Conservation (phyloP, 2,113 vertebrate genomes). For the Scomber scombrus region DNA sequence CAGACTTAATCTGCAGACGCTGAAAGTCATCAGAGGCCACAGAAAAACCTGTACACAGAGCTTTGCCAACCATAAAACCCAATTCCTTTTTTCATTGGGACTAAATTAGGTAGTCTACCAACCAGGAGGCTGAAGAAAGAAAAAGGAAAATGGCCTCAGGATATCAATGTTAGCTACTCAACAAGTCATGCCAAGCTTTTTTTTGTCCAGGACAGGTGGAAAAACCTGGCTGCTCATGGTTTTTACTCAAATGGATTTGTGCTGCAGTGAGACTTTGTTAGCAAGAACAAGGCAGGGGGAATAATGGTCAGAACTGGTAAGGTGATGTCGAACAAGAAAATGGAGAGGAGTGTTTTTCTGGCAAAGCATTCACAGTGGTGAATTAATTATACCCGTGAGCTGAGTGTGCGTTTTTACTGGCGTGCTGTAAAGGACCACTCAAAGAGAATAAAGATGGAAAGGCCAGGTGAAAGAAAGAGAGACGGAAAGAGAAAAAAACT, state of each 20-base stretch:
- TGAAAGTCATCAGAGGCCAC: conserved; percentile 40
- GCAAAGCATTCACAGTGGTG: conserved; percentile 33
- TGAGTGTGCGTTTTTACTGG: conserved; percentile 44
- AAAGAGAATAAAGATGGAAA: conserved; percentile 12
- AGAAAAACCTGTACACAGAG: conserved; percentile 53
- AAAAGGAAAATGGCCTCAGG: conserved; percentile 48
- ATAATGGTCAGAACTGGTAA: conserved; percentile 41
- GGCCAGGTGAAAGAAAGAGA: conserved; percentile 12
- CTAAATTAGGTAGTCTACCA: conserved; percentile 63
- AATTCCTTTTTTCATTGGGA: conserved; percentile 19
- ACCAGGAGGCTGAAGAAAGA: conserved; percentile 23
- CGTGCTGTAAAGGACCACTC: conserved; percentile 28
- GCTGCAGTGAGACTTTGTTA: conserved; percentile 54
- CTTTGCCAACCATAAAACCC: conserved; percentile 33
- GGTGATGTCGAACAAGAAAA: conserved; percentile 32
- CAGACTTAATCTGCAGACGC: conserved; percentile 54
- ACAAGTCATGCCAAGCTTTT: conserved; percentile 44
- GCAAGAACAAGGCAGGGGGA: conserved; percentile 32
- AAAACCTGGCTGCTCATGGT: conserved; percentile 23
- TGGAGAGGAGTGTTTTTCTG: conserved; percentile 27
- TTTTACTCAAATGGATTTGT: conserved; percentile 45
- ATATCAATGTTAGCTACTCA: conserved; percentile 35
- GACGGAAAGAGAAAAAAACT: conserved; percentile 3
- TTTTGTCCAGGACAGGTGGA: conserved; percentile 38
- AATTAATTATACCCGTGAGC: conserved; percentile 54